Evolutionary conservation across 2,797 vertebrate species (phyloP).

Genomic region (Pseudopleuronectes americanus): DNA sequence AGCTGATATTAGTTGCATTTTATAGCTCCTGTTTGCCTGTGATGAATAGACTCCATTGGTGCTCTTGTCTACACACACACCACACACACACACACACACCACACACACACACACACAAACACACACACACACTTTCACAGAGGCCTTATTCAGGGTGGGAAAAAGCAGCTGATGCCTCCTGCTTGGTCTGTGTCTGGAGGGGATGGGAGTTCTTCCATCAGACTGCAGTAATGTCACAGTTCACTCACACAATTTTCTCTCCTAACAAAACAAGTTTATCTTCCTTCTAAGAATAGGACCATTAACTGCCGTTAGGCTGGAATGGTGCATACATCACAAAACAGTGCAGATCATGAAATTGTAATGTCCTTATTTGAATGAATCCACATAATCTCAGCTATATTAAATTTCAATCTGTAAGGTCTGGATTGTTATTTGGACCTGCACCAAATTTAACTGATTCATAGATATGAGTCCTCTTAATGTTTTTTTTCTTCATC

Average conservation of each 20-base stretch:
- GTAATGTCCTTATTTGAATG: no score
- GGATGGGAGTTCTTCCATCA: slow-evolving; percentile 37
- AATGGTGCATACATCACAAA: no score
- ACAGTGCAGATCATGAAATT: no score
- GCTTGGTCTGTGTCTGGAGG: slow-evolving; percentile 62
- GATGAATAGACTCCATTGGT: slow-evolving; percentile 10
- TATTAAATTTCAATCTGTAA: no score
- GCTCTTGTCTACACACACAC: slow-evolving; percentile 12
- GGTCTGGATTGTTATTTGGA: no score
- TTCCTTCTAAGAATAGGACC: neutral
- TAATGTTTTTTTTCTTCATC: no score
- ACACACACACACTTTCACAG: slow-evolving; percentile 43
- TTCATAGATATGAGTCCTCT: no score
- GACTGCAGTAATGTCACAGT: slow-evolving; percentile 1
- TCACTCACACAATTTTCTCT: neutral
- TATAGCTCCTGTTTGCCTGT: slow-evolving; percentile 8
- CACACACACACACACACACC: slow-evolving; percentile 2
- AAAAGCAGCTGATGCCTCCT: slow-evolving; percentile 64
- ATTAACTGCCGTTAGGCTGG: neutral
- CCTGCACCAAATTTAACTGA: no score
- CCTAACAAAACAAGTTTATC: neutral
- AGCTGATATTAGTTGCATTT: slow-evolving; percentile 42
- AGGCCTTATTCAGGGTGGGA: slow-evolving; percentile 59
- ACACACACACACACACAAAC: slow-evolving; percentile 19
- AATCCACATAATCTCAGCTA: no score